Percentiles rank a stretch among this genome's conserved stretches.
These are phyloP conservation scores for Trematocara variabile DNA, from an alignment of 2,113 vertebrate genomes.

Conservation along the genomic window DNA sequence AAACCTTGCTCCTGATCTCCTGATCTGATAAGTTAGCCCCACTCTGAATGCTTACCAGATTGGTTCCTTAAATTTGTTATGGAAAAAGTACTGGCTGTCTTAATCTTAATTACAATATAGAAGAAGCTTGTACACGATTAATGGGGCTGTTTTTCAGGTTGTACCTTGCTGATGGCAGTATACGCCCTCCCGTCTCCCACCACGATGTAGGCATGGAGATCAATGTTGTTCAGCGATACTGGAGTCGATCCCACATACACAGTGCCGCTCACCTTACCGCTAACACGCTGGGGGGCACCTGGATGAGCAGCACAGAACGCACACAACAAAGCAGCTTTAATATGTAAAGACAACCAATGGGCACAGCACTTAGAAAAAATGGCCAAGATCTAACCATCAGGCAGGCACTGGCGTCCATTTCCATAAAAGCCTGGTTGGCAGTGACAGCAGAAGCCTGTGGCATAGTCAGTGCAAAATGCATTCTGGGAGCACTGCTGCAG, in stretches of 20 bases:
- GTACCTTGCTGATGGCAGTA: constrained; percentile 85
- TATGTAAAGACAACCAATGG: background rate
- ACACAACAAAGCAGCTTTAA: background rate
- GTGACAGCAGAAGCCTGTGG: constrained; percentile 87
- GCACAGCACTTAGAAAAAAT: background rate
- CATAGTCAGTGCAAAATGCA: constrained; percentile 85
- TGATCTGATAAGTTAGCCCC: background rate
- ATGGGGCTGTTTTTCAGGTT: background rate
- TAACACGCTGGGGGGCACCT: constrained; percentile 92
- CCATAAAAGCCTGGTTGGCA: constrained; percentile 85
- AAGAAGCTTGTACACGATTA: background rate
- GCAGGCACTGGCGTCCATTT: constrained; percentile 87
- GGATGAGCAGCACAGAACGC: background rate
- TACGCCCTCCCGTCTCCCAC: constrained; percentile 90
- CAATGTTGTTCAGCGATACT: constrained; percentile 72
- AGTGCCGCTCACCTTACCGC: constrained; percentile 88
- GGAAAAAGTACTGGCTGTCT: background rate
- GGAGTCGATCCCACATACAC: constrained; percentile 78
- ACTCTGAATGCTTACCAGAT: background rate
- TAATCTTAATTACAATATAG: background rate
- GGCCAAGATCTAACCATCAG: constrained; percentile 74
- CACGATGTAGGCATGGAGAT: constrained; percentile 91
- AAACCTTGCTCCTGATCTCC: background rate
- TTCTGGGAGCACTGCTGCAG: constrained; percentile 83
- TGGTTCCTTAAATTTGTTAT: background rate